Evolutionary conservation across 2,113 vertebrate genomes (phyloP).

Genomic region (Phaethornis superciliosus): DNA sequence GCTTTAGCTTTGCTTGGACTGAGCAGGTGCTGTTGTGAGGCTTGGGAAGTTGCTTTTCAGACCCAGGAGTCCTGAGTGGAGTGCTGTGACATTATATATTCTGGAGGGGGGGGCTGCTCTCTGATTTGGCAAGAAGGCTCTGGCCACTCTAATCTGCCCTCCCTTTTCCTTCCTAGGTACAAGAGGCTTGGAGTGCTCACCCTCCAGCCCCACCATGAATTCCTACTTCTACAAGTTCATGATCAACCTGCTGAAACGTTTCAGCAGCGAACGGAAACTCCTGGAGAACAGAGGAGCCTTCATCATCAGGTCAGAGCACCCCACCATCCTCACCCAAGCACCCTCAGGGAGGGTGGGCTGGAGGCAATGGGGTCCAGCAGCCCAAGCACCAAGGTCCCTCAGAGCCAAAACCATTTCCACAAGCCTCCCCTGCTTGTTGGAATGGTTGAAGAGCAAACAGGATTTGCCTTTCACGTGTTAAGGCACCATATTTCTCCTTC

Average conservation of each 20-base stretch:
- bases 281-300: conserved; percentile 92
- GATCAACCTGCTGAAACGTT: conserved; percentile 95
- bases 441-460: not conserved
- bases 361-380: not conserved
- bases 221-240: conserved; percentile 99
- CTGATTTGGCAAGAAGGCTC: not conserved
- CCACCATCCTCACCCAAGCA: not conserved
- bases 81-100: not conserved
- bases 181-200: conserved; percentile 87
- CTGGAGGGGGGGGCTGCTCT: not conserved
- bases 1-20: not conserved
- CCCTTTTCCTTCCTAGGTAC: conserved; percentile 58
- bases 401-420: not conserved
- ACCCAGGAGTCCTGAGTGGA: not conserved
- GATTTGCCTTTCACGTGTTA: not conserved
- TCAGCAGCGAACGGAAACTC: conserved; percentile 93
- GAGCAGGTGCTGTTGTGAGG: not conserved
- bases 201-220: conserved; percentile 98
- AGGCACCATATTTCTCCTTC: not conserved
- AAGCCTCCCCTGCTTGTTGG: rapidly evolving
- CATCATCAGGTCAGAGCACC: conserved; percentile 87
- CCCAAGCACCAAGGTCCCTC: rapidly evolving
- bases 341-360: rapidly evolving
- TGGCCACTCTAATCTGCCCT: not conserved
- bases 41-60: not conserved